Evolutionary conservation across 2,797 vertebrate genomes (phyloP).

Genomic region (Poeciliopsis infans): DNA sequence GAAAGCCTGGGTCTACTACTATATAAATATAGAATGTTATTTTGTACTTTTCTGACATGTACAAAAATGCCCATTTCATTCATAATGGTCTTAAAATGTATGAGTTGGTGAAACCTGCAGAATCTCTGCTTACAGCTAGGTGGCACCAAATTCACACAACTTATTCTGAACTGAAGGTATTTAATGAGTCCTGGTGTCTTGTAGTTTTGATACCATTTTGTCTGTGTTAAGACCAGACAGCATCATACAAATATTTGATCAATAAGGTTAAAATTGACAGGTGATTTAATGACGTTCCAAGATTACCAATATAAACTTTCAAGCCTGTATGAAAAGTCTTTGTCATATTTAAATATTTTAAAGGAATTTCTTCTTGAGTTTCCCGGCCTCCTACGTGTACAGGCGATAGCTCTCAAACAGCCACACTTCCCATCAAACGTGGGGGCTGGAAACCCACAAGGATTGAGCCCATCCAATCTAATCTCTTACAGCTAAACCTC

Average conservation of each 20-base stretch:
- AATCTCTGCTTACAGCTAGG: conserved; percentile 14
- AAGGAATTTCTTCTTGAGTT: neutral
- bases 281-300: neutral
- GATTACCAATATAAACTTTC: neutral
- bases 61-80: no score
- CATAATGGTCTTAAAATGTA: no score
- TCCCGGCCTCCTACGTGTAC: neutral
- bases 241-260: neutral
- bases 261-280: neutral
- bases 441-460: conserved; percentile 67
- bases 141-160: conserved; percentile 25
- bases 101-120: no score
- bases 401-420: neutral
- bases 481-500: neutral
- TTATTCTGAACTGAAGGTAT: neutral
- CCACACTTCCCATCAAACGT: conserved; percentile 48
- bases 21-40: no score
- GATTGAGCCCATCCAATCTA: conserved; percentile 47
- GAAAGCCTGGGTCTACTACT: no score
- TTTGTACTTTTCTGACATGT: no score
- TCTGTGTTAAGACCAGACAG: neutral
- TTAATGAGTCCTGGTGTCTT: neutral
- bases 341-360: neutral
- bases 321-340: neutral
- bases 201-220: neutral